Base-by-base conservation (phyloP, 2,888 invertebrate species). In the Amblyjoppa proteus region DNA sequence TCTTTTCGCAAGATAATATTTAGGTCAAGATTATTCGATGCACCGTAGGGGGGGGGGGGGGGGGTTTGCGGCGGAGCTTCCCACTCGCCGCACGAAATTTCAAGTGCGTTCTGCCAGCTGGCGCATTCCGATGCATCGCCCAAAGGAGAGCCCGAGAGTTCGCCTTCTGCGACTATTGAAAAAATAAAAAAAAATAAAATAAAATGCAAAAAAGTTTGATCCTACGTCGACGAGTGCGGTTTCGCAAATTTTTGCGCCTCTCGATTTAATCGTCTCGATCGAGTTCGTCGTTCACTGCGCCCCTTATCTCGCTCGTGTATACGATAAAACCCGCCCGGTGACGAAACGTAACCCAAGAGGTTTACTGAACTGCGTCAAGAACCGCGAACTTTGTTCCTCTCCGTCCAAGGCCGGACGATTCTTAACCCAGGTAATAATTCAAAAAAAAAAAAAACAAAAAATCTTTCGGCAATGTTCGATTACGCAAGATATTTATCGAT, bases 21-120 rank as follows among this genome's bases (percentile, higher is more conserved):
- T 85, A 80, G 85, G 85, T 85, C 85, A 85, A 85, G 83, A 85
- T 85, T 83, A 81, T 83, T 71, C 77, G 83, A 85, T 83, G 85
- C 79, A 82, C 25, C 45, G 69, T n/a, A 25, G 70, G 20, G 31
- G 41, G 71, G 7, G 20, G 20, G 20, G n/a, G n/a, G n/a, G n/a
- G n/a, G n/a, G n/a, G n/a, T n/a, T 6, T 20, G 61, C 77, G 76
- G 78, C 56, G 56, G 76, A 56, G 13, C 56, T 41, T 66, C 20
- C 73, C 25, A 16, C 51, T 70, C 53, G 34, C 25, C 38, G 45
- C 34, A 53, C 41, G 74, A 80, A 83, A 81, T 85, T 83, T 85
- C 83, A 74, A 85, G 83, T 76, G 77, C 83, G 83, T 80, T 68
- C 77, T 58, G 45, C 76, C 76, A 69, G 80, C 70, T 82, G 58